Evolutionary conservation across 2,797 vertebrate genomes (phyloP), one percentile per base, ranked within the genome.

Genomic region (Cuculus canorus): DNA sequence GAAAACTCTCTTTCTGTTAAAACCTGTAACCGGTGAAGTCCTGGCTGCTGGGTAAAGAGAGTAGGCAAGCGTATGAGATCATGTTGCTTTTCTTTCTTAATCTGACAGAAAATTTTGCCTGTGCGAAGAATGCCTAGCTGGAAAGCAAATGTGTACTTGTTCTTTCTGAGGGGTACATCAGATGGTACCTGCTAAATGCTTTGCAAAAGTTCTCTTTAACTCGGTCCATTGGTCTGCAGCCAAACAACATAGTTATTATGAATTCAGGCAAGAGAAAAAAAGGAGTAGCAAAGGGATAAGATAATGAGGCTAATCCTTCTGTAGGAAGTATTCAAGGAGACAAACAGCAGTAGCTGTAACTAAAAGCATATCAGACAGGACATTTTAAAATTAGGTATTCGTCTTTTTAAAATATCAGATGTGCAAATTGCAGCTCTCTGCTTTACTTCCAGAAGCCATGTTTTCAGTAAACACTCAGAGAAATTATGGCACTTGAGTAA

Each of bases 91-190:
- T 50, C 25, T 75, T 63, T 48, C 7, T 75, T 39, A 56, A 43
- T 45, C n/a, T 41, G 32, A 41, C 7, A 56, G n/a, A 61, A 52
- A 75, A 75, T 52, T 79, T 64, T 43, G 17, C 1, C 54, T 39
- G 5, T 23, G 28, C 33, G 68, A 71, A 91, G 54, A 54, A 52
- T 28, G 21, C 15, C 47, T 11, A 45, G 16, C 4, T 61, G 37
- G 18, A 83, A 21, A 23, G 8, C 4, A 87, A 83, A 77, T 0
- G 0, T 1, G 1, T 37, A 9, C 13, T 45, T 63, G 9, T 9
- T 50, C 23, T 82, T 82, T n/a, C 28, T 3, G 2, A 65, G 4
- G 9, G 2, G 8, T 39, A 53, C 6, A 0, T 56, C 11, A 82
- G 37, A 59, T 1, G 1, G 16, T 12, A 79, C 18, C 43, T 73